A percentile compares a stretch with the other conserved stretches of the same genome.
Evolutionary conservation across 2,797 vertebrate species (phyloP).

Genomic region (Sarcophilus harrisii): DNA sequence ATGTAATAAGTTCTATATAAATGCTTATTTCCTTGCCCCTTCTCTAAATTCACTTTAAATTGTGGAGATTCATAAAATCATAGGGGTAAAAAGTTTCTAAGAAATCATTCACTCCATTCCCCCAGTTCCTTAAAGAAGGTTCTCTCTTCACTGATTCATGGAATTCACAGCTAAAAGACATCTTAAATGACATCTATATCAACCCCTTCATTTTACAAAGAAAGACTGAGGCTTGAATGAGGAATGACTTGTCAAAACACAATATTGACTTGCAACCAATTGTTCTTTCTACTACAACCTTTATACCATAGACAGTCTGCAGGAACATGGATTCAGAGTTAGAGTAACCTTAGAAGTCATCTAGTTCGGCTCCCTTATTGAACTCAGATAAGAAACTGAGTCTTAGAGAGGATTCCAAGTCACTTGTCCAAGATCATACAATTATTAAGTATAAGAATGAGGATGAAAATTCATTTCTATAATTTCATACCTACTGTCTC

Average conservation of each 20-base stretch:
- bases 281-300: too few relatives aligned
- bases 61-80: not conserved
- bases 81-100: not conserved
- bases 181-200: not conserved
- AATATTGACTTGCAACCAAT: too few relatives aligned
- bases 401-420: not conserved
- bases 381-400: not conserved
- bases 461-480: not conserved
- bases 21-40: not conserved
- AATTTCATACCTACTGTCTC: not conserved
- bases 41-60: not conserved
- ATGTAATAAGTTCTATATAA: not conserved
- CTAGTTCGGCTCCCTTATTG: not conserved
- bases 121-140: constrained; percentile 28
- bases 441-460: not conserved
- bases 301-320: not conserved
- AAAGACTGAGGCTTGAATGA: not conserved
- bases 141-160: constrained; percentile 36
- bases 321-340: not conserved
- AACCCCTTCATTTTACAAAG: not conserved
- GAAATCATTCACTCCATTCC: not conserved
- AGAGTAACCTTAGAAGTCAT: not conserved
- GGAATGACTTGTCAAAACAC: not conserved
- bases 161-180: not conserved
- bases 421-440: not conserved